Evolutionary conservation across 2,113 vertebrate genomes (phyloP).

Genomic region (Opisthocomus hoazin): DNA sequence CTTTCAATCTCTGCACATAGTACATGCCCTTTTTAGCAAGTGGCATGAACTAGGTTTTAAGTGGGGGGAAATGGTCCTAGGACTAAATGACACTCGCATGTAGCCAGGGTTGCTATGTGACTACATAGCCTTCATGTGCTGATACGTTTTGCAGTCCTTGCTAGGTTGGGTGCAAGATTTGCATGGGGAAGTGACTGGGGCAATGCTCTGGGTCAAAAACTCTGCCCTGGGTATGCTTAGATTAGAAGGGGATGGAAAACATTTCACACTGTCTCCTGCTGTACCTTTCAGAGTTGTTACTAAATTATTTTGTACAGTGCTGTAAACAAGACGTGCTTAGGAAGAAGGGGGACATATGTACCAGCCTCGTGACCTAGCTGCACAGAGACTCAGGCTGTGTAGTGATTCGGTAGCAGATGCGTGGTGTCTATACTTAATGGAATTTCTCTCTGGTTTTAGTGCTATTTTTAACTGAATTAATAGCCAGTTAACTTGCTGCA

Average conservation of each 20-base stretch:
- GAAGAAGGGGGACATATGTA: neutral
- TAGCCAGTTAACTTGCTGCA: neutral
- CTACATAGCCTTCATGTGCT: fast-evolving
- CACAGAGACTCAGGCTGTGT: neutral
- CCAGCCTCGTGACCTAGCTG: neutral
- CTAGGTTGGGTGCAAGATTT: fast-evolving
- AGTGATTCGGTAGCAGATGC: neutral
- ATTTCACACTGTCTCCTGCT: neutral
- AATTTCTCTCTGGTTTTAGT: neutral
- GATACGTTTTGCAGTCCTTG: fast-evolving
- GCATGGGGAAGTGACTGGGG: neutral
- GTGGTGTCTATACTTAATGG: neutral
- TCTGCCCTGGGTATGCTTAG: neutral
- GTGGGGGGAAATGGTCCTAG: neutral
- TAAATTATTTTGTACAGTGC: neutral
- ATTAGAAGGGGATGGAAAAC: neutral
- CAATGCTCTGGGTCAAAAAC: neutral
- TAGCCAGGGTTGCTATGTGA: neutral
- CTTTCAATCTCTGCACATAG: neutral
- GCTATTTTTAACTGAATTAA: neutral
- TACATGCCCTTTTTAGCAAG: neutral
- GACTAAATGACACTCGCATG: neutral
- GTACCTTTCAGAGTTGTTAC: neutral
- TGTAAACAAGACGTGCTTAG: neutral
- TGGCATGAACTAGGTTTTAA: neutral